Evolutionary conservation across 2,797 vertebrate species (phyloP), one percentile per base, ranked within the genome.

Genomic region (Acridotheres tristis): DNA sequence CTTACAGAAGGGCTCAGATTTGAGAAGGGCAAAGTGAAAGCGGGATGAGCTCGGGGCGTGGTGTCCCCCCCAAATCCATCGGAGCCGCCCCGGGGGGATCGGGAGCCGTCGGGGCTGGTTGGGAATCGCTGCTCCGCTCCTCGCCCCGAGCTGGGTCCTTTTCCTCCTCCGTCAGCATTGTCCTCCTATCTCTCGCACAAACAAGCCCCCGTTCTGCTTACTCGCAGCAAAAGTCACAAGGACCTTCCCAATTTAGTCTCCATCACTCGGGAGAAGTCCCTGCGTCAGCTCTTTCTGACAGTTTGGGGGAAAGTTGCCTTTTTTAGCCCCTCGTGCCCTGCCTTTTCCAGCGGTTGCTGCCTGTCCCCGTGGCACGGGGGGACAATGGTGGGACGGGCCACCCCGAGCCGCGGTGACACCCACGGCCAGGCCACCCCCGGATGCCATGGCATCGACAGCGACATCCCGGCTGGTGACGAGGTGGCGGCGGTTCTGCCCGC

Each of bases 201-300:
- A 94, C 92, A 61, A 90, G 83, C 78, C 96, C 96, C 94, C 77
- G 67, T 97, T 97, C 94, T 97, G 96, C 97, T 97, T 97, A 97
- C 96, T 92, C 16, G 83, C 8, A 68, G 96, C 83, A 83, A 97
- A 97, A 97, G 97, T 97, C 96, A 97, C 95, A 97, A 95, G 94
- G 97, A 96, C 95, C 96, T 97, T 97, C 97, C 97, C 97, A 82
- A 97, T 97, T 97, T 98, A 97, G 97, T 97, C 93, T 84, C 95
- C 91, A 7, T 92, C 90, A 94, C 97, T 82, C 58, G 66, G 74
- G 47, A 96, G 94, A 96, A 97, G 79, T 91, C 94, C 91, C 55
- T 76, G 94, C 11, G 53, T 97, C 97, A 97, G 97, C 97, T 19
- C 11, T 96, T 97, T 88, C 63, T 94, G 96, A 96, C 94, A 96